Evolutionary conservation across 2,797 vertebrate genomes (phyloP), one percentile per base, ranked within the genome.

Genomic region (Acrocephalus scirpaceus): DNA sequence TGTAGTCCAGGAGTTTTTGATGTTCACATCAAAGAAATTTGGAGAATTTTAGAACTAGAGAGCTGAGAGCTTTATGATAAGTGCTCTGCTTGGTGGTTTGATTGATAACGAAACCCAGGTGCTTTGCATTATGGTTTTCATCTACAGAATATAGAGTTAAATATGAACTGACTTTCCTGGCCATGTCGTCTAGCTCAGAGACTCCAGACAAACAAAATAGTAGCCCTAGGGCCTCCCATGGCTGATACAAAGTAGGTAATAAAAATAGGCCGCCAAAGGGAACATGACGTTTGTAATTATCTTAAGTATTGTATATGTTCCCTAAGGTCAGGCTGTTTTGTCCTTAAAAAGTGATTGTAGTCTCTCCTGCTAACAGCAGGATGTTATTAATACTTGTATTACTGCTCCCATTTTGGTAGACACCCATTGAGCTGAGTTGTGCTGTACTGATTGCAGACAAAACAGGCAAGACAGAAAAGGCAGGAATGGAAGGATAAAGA

Each of bases 171-270:
- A 86, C 92, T 96, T 91, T 92, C 54, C 47, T 0, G 58, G 54
- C 54, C 62, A 9, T 75, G 76, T 91, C 0, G 8, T 96, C 84
- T 93, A 75, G 87, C 54, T 58, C 61, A 73, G 87, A 96, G 92
- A 86, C 76, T 96, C 92, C 93, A 97, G 95, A 96, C 93, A 86
- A 97, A 84, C 85, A 88, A 88, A 94, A 86, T 83, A 81, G 93
- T 90, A 91, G 92, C 95, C 86, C 51, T 65, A 66, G 92, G 95
- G 95, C 78, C 84, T 94, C 87, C 91, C 2, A 1, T 62, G 75
- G 69, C 92, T 93, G 89, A 95, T 96, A 89, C 4, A 0, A 93
- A 96, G 86, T 91, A 92, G 76, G 91, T 92, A 95, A 93, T 97
- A 97, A 97, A 97, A 93, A 93, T 62, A 90, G 79, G 85, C 89